Evolutionary conservation across 2,113 vertebrate species (phyloP).

Genomic region (Pampusana beccarii): DNA sequence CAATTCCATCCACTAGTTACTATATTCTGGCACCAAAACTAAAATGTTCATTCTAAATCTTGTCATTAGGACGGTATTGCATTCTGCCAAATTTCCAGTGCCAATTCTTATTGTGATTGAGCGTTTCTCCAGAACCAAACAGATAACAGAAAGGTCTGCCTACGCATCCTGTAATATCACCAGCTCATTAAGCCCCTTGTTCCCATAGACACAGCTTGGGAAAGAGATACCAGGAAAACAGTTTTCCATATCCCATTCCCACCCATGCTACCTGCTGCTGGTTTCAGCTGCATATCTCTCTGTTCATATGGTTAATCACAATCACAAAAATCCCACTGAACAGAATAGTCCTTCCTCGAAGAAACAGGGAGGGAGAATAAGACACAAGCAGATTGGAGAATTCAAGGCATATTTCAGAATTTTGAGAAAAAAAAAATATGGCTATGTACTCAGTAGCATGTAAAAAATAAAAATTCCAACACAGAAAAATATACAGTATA

Average conservation of each 20-base stretch:
- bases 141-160: background rate
- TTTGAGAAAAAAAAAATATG: background rate
- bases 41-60: constrained; percentile 41
- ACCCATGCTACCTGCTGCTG: background rate
- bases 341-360: background rate
- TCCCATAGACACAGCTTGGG: background rate
- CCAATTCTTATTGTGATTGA: background rate
- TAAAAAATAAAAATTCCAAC: background rate
- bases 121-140: background rate
- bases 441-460: background rate
- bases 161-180: background rate
- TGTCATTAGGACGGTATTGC: background rate
- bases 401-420: background rate
- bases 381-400: background rate
- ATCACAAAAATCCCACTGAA: background rate
- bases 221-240: background rate
- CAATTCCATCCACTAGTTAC: constrained; percentile 48
- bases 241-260: background rate
- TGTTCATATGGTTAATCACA: background rate
- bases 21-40: constrained; percentile 41
- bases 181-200: background rate
- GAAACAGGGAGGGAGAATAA: background rate
- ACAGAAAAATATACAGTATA: background rate
- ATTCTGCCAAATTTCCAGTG: constrained; percentile 28
- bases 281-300: background rate